A percentile compares a stretch with the other conserved stretches of the same genome.
These are phyloP conservation scores for Sphyrna mokarran DNA, from an alignment of 2,113 vertebrate genomes.

Conservation along the genomic window DNA sequence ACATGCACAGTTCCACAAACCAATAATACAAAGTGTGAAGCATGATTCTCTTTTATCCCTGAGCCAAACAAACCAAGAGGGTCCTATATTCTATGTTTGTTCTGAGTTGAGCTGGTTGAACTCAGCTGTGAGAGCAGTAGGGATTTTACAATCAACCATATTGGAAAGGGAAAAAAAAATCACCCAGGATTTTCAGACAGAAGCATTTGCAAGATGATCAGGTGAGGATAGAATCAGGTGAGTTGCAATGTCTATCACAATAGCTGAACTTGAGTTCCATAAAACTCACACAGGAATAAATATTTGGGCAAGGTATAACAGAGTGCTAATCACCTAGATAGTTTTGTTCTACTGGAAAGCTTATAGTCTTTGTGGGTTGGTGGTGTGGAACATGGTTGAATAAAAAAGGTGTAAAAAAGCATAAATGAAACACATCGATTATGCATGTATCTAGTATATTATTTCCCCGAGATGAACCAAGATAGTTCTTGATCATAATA, in stretches of 20 bases:
- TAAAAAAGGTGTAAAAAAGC: neutral
- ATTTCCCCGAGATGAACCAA: neutral
- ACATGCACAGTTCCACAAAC: neutral
- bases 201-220: neutral
- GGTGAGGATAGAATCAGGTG: neutral
- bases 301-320: neutral
- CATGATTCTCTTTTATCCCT: neutral
- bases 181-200: neutral
- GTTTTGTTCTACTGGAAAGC: neutral
- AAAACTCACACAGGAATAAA: neutral
- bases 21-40: neutral
- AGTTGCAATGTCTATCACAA: neutral
- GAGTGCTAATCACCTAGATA: neutral
- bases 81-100: neutral
- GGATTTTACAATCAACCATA: neutral
- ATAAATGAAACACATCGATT: neutral
- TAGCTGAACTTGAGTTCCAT: neutral
- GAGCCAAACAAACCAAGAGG: neutral
- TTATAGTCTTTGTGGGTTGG: neutral
- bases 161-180: neutral
- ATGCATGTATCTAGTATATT: neutral
- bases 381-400: neutral
- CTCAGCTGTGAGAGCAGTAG: neutral
- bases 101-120: neutral
- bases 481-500: neutral